A percentile compares a stretch with the other conserved stretches of the same genome.
phyloP scores from a whole-genome alignment of 2,113 vertebrate species.

The Syrmaticus mikado region DNA sequence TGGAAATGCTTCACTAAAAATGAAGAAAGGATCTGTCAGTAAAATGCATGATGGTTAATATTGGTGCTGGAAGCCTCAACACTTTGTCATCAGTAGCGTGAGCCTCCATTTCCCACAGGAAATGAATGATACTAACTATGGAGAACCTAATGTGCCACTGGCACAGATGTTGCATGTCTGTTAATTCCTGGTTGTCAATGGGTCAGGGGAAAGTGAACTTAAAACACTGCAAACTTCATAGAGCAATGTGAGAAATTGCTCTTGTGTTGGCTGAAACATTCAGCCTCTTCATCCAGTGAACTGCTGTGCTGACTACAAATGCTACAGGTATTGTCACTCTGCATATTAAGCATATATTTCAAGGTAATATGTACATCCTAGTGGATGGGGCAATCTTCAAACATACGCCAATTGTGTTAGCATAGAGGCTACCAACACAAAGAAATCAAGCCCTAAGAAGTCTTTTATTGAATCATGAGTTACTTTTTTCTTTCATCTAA shows the following conservation, averaged over 20 bases:
- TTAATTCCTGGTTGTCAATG: background rate
- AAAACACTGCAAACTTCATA: background rate
- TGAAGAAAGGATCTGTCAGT: slow-evolving; percentile 39
- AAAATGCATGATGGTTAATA: background rate
- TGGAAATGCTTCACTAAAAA: slow-evolving; percentile 47
- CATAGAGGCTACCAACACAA: background rate
- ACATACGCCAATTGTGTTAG: background rate
- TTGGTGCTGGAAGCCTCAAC: background rate
- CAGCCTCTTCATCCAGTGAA: background rate
- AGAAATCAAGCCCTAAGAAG: background rate
- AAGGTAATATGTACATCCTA: background rate
- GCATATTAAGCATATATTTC: background rate
- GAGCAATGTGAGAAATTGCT: background rate
- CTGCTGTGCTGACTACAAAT: background rate
- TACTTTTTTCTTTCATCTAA: background rate
- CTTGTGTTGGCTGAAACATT: background rate
- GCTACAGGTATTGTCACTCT: background rate
- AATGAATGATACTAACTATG: background rate
- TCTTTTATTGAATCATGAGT: background rate
- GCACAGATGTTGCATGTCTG: background rate
- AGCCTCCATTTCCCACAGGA: background rate
- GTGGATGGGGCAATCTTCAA: background rate
- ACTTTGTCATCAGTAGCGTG: background rate
- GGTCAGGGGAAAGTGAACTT: background rate
- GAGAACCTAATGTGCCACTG: background rate